Percentiles rank a stretch among this genome's conserved stretches.
Evolutionary conservation across 2,888 invertebrate species (phyloP).

Genomic region (Chesias legatella): DNA sequence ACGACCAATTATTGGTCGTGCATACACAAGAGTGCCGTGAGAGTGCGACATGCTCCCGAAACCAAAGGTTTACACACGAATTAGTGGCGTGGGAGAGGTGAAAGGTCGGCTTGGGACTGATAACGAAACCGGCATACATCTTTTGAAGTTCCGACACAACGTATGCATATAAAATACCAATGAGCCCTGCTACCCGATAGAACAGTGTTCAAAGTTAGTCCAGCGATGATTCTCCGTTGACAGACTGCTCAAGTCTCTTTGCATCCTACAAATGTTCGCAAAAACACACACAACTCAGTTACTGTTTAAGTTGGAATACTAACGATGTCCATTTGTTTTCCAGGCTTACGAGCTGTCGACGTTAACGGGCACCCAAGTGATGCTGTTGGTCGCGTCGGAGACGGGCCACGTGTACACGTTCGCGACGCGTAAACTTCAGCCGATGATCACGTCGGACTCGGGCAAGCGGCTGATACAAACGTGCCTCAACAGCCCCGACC

Average conservation of each 20-base stretch:
- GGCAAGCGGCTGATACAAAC: conserved; percentile 99
- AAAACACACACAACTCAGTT: conserved; percentile 24
- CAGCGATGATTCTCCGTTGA: no score
- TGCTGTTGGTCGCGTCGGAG: conserved; percentile 99
- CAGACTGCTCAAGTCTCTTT: conserved; percentile 14
- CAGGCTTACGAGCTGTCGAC: conserved; percentile 99
- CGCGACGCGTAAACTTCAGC: conserved; percentile 98
- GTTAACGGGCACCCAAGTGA: conserved; percentile 99
- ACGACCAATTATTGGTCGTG: no score
- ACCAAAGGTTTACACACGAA: conserved; percentile 62
- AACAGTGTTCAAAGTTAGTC: conserved; percentile 2
- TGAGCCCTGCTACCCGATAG: conserved; percentile 3
- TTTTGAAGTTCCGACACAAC: conserved; percentile 37
- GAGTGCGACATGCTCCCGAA: conserved; percentile 72
- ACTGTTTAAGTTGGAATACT: conserved; percentile 18
- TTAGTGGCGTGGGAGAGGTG: conserved; percentile 73
- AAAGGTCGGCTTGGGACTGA: conserved; percentile 58
- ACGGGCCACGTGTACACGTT: conserved; percentile 99
- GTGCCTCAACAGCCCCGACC: conserved; percentile 98
- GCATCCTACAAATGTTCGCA: conserved; percentile 39
- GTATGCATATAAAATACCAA: conserved; percentile 9
- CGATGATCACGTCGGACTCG: conserved; percentile 99
- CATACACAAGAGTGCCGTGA: conserved; percentile 74
- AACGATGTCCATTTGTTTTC: conserved; percentile 34
- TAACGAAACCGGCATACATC: conserved; percentile 31